These are phyloP conservation scores for Spodoptera litura DNA, from an alignment of 1,140 invertebrate species.

Conservation along the genomic window DNA sequence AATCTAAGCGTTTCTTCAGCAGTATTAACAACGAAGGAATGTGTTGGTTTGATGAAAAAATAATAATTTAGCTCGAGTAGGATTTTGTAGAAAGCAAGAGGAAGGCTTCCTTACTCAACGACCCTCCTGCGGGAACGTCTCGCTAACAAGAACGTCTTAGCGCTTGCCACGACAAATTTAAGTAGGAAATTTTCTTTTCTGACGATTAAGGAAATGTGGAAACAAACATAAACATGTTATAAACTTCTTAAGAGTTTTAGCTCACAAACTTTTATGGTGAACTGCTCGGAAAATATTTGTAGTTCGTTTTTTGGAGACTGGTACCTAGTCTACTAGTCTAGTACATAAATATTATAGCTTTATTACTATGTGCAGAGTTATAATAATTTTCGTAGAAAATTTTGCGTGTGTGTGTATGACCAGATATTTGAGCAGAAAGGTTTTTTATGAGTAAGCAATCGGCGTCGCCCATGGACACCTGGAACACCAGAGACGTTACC, in stretches of 20 bases:
- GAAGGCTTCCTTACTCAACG: constrained; percentile 29
- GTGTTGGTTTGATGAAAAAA: constrained; percentile 28
- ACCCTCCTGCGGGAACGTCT: constrained; percentile 41
- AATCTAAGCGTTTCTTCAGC: neutral
- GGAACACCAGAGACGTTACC: no score
- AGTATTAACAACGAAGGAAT: constrained; percentile 12
- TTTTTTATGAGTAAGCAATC: no score
- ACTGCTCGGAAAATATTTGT: neutral
- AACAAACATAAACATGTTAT: constrained; percentile 40
- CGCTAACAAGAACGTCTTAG: constrained; percentile 44
- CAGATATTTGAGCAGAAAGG: no score
- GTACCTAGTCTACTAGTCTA: neutral
- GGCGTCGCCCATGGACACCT: no score
- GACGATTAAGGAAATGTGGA: constrained; percentile 43
- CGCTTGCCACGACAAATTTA: constrained; percentile 39
- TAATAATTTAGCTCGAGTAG: constrained; percentile 25
- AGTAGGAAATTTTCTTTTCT: constrained; percentile 43
- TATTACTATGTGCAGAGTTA: no score
- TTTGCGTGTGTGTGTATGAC: no score
- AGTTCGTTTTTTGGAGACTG: neutral
- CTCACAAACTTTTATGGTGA: constrained; percentile 10
- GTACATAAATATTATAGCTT: no score
- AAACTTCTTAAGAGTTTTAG: constrained; percentile 35
- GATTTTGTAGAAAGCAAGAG: constrained; percentile 32
- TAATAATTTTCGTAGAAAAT: no score